Evolutionary conservation across 2,797 vertebrate genomes (phyloP).

Genomic region (Epinephelus coioides): DNA sequence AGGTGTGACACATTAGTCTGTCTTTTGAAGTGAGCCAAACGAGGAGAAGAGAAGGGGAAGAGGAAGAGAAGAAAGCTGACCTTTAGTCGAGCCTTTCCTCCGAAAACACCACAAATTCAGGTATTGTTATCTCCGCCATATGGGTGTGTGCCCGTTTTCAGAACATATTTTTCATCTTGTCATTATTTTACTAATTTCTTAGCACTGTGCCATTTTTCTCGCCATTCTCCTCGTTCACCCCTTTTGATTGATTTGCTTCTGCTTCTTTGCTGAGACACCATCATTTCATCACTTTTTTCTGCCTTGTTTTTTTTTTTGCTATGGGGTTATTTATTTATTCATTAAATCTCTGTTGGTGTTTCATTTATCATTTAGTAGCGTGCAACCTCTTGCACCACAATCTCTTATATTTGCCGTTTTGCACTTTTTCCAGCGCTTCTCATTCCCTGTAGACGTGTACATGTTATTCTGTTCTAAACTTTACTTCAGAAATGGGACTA

Average conservation of each 20-base stretch:
- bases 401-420: conserved; percentile 59
- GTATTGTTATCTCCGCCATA: conserved; percentile 60
- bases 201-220: conserved; percentile 27
- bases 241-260: conserved; percentile 57
- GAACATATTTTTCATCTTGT: conserved; percentile 14
- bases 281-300: conserved; percentile 56
- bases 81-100: conserved; percentile 56
- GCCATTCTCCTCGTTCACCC: conserved; percentile 17
- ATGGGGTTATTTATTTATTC: conserved; percentile 73
- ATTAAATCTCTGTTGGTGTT: conserved; percentile 72
- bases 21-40: conserved; percentile 65
- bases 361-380: conserved; percentile 74
- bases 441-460: conserved; percentile 36
- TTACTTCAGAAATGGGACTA: conserved; percentile 66
- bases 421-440: conserved; percentile 55
- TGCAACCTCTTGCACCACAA: conserved; percentile 50
- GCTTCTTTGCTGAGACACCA: conserved; percentile 55
- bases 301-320: conserved; percentile 42
- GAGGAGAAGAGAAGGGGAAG: conserved; percentile 52
- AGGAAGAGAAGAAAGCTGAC: conserved; percentile 65
- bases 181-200: conserved; percentile 37
- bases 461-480: conserved; percentile 61
- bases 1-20: conserved; percentile 68
- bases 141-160: conserved; percentile 8
- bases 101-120: conserved; percentile 68